These are phyloP conservation scores for Epizoanthus ramosus DNA, from an alignment of 92 coral and sea anemone genomes.

Conservation along the genomic window DNA sequence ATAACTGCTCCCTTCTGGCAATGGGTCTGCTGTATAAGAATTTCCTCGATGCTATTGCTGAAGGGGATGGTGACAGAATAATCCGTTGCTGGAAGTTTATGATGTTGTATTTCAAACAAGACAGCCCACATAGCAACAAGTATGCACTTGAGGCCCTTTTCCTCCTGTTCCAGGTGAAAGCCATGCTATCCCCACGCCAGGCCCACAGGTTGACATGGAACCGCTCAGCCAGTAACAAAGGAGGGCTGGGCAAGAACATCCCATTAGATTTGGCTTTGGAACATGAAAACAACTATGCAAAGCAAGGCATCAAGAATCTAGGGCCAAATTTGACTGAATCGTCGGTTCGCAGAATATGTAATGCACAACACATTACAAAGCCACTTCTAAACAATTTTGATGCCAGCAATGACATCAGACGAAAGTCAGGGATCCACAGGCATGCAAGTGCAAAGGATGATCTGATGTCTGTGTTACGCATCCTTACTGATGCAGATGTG, in stretches of 20 bases:
- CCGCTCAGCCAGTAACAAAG: slow-evolving; percentile 61
- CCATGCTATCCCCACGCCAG: slow-evolving; percentile 57
- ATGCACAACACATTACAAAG: slow-evolving; percentile 44
- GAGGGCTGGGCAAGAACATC: slow-evolving; percentile 62
- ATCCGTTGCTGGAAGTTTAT: slow-evolving; percentile 70
- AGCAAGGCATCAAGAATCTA: slow-evolving; percentile 47
- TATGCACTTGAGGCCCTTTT: slow-evolving; percentile 75
- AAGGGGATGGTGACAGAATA: slow-evolving; percentile 69
- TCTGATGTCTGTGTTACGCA: slow-evolving; percentile 31
- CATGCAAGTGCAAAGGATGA: slow-evolving; percentile 31
- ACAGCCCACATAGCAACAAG: slow-evolving; percentile 53
- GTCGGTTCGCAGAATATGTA: slow-evolving; percentile 39
- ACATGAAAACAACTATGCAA: slow-evolving; percentile 46
- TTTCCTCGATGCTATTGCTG: slow-evolving; percentile 65
- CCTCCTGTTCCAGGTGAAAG: slow-evolving; percentile 58
- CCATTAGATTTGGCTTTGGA: slow-evolving; percentile 68
- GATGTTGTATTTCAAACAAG: slow-evolving; percentile 63
- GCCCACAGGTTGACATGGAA: slow-evolving; percentile 63
- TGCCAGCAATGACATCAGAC: background rate
- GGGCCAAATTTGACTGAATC: slow-evolving; percentile 40
- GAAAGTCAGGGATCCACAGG: slow-evolving; percentile 44
- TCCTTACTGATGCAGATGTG: slow-evolving; percentile 42
- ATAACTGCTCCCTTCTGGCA: slow-evolving; percentile 55
- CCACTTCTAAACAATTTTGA: slow-evolving; percentile 31
- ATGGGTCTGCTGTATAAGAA: slow-evolving; percentile 64